phyloP scores from a whole-genome alignment of 2,888 invertebrate species.

The Aromia moschata region DNA sequence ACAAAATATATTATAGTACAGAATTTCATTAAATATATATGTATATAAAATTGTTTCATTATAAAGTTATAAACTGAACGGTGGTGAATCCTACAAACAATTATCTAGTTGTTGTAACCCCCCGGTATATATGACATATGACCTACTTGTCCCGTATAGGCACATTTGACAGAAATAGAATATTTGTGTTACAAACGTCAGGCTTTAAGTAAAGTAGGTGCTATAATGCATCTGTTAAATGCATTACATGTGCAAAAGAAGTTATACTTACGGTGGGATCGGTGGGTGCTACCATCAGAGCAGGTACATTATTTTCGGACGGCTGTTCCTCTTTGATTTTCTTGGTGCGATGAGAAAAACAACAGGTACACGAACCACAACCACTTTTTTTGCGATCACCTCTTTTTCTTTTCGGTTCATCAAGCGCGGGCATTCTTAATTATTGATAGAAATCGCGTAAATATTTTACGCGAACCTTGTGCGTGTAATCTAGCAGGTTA shows the following conservation, averaged over 20 bases:
- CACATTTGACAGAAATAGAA: neutral
- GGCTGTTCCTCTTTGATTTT: conserved; percentile 19
- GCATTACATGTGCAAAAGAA: neutral
- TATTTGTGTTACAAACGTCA: neutral
- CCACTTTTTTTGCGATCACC: conserved; percentile 26
- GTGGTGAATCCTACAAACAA: no score
- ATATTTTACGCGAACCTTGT: neutral
- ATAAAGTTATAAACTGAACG: no score
- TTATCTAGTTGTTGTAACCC: no score
- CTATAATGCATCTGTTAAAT: neutral
- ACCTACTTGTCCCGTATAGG: no score
- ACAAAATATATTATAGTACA: no score
- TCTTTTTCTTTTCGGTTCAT: conserved; percentile 23
- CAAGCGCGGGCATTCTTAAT: conserved; percentile 33
- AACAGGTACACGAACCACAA: conserved; percentile 27
- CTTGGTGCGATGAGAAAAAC: conserved; percentile 28
- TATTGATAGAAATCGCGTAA: neutral
- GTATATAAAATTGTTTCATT: no score
- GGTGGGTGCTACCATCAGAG: conserved; percentile 7
- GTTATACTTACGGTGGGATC: conserved; percentile 26
- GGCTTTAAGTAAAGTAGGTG: neutral
- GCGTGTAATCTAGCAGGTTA: conserved; percentile 11
- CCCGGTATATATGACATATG: neutral
- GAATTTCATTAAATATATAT: no score
- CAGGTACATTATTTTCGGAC: conserved; percentile 9